A percentile compares a stretch with the other conserved stretches of the same genome.
Evolutionary conservation across 2,888 invertebrate species (phyloP).

Genomic region (Leptothorax acervorum): DNA sequence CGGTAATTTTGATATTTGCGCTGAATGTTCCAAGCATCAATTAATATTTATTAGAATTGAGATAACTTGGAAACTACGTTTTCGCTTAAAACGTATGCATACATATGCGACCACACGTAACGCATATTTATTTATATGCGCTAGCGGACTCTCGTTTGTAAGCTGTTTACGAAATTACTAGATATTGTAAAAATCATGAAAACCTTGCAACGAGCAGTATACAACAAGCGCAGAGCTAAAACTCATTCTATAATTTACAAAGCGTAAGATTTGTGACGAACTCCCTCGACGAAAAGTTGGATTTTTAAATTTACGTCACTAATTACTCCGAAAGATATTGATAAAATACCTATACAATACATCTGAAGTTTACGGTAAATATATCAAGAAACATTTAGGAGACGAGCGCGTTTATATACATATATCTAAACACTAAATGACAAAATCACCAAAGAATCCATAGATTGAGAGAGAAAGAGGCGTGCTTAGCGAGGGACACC

Average conservation of each 20-base stretch:
- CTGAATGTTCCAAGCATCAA: neutral
- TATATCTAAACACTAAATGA: neutral
- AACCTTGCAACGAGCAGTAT: neutral
- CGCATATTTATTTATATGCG: neutral
- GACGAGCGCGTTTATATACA: neutral
- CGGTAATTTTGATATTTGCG: neutral
- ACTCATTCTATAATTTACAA: neutral
- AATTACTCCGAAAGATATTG: neutral
- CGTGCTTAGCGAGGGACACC: neutral
- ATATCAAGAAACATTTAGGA: neutral
- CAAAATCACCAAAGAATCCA: neutral
- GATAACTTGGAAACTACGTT: neutral
- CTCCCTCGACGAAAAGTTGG: neutral
- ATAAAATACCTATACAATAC: no score
- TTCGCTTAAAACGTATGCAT: neutral
- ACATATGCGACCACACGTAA: neutral
- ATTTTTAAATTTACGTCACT: neutral
- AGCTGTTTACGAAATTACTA: constrained; percentile 1
- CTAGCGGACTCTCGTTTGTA: constrained; percentile 3
- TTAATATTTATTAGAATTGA: constrained; percentile 20
- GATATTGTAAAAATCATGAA: neutral
- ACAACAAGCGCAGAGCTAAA: neutral
- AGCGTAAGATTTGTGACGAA: neutral
- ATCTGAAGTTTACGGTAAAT: neutral
- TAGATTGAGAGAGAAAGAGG: neutral